Evolutionary conservation across 2,888 invertebrate genomes (phyloP).

Genomic region (Tetropium fuscum): DNA sequence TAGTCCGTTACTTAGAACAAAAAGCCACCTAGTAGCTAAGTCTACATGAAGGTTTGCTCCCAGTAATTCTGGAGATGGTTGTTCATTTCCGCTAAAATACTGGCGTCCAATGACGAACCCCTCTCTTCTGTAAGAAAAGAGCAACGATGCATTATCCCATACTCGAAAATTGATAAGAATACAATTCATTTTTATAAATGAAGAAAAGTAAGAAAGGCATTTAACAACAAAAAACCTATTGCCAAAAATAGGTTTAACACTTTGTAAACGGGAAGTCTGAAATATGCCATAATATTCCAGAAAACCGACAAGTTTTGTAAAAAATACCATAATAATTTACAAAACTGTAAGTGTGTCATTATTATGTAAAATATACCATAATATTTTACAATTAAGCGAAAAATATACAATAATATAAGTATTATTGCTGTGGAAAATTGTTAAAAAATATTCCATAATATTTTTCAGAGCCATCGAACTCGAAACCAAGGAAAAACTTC

Average conservation of each 20-base stretch:
- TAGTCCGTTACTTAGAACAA: slow-evolving; percentile 25
- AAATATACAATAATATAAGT: background rate
- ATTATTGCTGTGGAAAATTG: slow-evolving; percentile 1
- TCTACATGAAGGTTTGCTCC: slow-evolving; percentile 27
- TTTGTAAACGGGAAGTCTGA: slow-evolving; percentile 17
- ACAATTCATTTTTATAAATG: slow-evolving; percentile 26
- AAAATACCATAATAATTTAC: background rate
- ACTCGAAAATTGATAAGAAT: background rate
- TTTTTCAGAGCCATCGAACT: slow-evolving; percentile 1
- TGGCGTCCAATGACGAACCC: slow-evolving; percentile 17
- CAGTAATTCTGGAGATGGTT: slow-evolving; percentile 21
- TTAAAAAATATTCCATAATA: slow-evolving; percentile 22
- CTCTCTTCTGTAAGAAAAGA: slow-evolving; percentile 23
- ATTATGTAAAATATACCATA: slow-evolving; percentile 29
- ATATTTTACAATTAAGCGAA: slow-evolving; percentile 18
- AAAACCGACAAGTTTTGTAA: slow-evolving; percentile 3
- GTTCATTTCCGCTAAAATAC: slow-evolving; percentile 20
- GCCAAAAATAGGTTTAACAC: slow-evolving; percentile 15
- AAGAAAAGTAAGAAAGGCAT: slow-evolving; percentile 13
- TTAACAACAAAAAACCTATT: too few species aligned
- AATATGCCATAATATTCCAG: slow-evolving; percentile 25
- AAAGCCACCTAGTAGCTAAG: slow-evolving; percentile 25
- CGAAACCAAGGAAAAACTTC: background rate
- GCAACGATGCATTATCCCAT: slow-evolving; percentile 1
- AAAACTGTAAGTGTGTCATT: background rate